Evolutionary conservation across 2,888 invertebrate species (phyloP), one percentile per base, ranked within the genome.

Genomic region (Eilema sororculum): DNA sequence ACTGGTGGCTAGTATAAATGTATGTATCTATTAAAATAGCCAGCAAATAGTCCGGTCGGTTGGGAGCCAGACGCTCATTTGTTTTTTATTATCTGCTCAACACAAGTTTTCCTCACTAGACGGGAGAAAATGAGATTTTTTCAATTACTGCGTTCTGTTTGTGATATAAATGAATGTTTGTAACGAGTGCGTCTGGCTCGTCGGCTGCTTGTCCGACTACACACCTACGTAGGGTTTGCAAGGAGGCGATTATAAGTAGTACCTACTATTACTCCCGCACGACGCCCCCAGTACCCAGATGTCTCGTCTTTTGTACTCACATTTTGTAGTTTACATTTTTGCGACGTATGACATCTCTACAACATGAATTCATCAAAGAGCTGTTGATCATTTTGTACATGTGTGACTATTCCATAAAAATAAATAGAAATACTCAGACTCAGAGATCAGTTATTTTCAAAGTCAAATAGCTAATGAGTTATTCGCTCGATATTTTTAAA

Each of bases 111-210:
- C 84, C 79, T 87, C 86, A 88, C 87, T 87, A 89, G 88, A 84
- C 85, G 84, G 82, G 84, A 81, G 83, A 81, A 89, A 90, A 90
- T 90, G 89, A 92, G 90, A 90, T 87, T 90, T 92, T 93, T 93
- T 88, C 92, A 93, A 93, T 93, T 92, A 93, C 87, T 78, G 81
- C 82, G 84, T 87, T 84, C 84, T 82, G 85, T 81, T 80, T 81
- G 84, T 82, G 78, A 87, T 87, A 87, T 86, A 89, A 91, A 89
- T 89, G 89, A 89, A 88, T 80, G 83, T 84, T 60, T 81, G 84
- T 78, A 66, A 76, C 81, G 83, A 78, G 75, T 75, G 62, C 65
- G 81, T 79, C 82, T 80, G 80, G 67, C 59, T 24, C 72, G 64
- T 68, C 67, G 69, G 66, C 68, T 67, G 69, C 65, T 74, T 69